Conservation (phyloP, 1,140 invertebrate species). For the Pseudomyrmex cubaensis region DNA sequence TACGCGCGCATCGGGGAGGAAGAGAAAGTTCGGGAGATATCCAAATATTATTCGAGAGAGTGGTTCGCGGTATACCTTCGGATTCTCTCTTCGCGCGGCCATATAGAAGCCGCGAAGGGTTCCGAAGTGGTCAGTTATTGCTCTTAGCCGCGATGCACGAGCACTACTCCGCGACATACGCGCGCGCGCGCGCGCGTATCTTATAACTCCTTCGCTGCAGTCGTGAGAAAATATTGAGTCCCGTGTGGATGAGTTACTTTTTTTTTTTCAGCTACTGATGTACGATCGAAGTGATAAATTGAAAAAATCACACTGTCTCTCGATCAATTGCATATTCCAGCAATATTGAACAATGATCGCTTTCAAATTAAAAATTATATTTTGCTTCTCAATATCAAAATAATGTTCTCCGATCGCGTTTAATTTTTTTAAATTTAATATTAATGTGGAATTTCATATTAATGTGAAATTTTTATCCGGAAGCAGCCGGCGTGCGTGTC, state of each 20-base stretch:
- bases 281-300: too few relatives aligned
- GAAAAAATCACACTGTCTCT: neutral
- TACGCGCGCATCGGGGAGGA: conserved; percentile 73
- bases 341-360: neutral
- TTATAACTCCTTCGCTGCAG: conserved; percentile 31
- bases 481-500: too few relatives aligned
- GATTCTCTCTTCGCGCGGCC: conserved; percentile 41
- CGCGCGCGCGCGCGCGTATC: conserved; percentile 2
- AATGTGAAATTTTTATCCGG: neutral
- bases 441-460: neutral
- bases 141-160: conserved; percentile 45
- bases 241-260: neutral
- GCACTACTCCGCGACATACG: neutral
- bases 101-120: conserved; percentile 27
- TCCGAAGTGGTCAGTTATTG: conserved; percentile 63
- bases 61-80: conserved; percentile 66
- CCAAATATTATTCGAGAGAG: conserved; percentile 84
- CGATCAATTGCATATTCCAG: neutral
- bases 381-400: neutral
- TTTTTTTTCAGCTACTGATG: conserved; percentile 3
- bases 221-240: conserved; percentile 21
- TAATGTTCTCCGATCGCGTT: neutral
- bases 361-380: neutral
- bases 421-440: neutral
- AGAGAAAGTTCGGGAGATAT: conserved; percentile 75